A percentile compares a stretch with the other conserved stretches of the same genome.
Conservation (phyloP, 2,888 invertebrate species). For the Brachyptera putata region DNA sequence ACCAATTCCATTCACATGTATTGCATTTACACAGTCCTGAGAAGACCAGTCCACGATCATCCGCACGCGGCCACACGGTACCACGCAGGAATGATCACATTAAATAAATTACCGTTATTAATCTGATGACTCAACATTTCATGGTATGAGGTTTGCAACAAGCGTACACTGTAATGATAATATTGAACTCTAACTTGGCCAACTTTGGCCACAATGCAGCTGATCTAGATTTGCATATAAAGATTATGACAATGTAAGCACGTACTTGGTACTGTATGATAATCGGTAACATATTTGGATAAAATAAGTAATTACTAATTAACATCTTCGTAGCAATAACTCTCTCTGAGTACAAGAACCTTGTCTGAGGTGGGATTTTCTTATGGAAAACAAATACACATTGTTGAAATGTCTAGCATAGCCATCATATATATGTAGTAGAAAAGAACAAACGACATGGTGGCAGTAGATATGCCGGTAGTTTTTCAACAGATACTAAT, state of each 20-base stretch:
- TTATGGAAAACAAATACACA: slow-evolving; percentile 24
- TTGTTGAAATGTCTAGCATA: slow-evolving; percentile 22
- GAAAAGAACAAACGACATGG: slow-evolving; percentile 27
- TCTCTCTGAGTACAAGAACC: slow-evolving; percentile 26
- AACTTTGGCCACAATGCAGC: too few relatives aligned
- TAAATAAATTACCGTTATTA: slow-evolving; percentile 16
- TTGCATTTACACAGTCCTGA: slow-evolving; percentile 20
- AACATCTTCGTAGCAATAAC: slow-evolving; percentile 12
- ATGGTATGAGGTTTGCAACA: slow-evolving; percentile 8
- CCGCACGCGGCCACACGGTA: not conserved
- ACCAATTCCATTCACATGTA: slow-evolving; percentile 9
- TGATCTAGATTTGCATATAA: slow-evolving; percentile 10
- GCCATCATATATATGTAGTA: too few relatives aligned
- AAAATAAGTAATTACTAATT: slow-evolving; percentile 19
- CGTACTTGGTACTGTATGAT: slow-evolving; percentile 24
- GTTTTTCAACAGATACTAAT: slow-evolving; percentile 15
- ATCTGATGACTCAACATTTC: not conserved
- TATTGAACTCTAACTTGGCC: not conserved
- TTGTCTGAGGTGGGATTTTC: slow-evolving; percentile 31
- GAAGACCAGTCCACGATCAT: slow-evolving; percentile 10
- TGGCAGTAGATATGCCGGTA: slow-evolving; percentile 17
- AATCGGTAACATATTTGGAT: slow-evolving; percentile 31
- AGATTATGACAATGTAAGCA: slow-evolving; percentile 25
- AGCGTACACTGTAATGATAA: slow-evolving; percentile 6
- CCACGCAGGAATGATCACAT: not conserved